Conservation (phyloP, 2,797 vertebrate genomes). For the Psittacula echo region DNA sequence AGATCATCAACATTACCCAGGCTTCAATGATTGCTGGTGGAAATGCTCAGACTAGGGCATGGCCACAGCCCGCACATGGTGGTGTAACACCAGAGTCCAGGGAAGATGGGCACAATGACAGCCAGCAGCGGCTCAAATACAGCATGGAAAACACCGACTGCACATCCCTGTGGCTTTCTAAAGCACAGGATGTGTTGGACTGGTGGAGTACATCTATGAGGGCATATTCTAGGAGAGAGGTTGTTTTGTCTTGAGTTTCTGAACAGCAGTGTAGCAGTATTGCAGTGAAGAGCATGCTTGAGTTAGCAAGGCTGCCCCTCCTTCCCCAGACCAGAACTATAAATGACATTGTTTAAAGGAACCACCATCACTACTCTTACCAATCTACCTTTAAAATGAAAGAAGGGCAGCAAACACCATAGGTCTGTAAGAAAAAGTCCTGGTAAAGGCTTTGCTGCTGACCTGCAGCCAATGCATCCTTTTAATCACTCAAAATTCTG, state of each 20-base stretch:
- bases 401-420: not conserved
- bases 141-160: not conserved
- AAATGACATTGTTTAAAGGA: not conserved
- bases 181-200: not conserved
- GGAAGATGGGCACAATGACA: not conserved
- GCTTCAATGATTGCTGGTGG: not conserved
- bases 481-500: not conserved
- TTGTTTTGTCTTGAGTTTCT: not conserved
- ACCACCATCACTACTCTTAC: not conserved
- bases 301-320: not conserved
- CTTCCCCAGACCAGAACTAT: not conserved
- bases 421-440: not conserved
- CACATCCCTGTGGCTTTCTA: not conserved
- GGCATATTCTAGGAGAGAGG: not conserved
- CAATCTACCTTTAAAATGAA: not conserved
- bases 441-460: not conserved
- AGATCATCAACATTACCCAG: not conserved
- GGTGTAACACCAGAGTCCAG: fast-evolving
- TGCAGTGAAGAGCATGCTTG: not conserved
- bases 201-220: not conserved
- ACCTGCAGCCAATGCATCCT: not conserved
- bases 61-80: fast-evolving
- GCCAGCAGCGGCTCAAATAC: fast-evolving
- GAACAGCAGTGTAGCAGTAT: not conserved
- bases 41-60: not conserved